These are phyloP conservation scores for Eurois occulta DNA, from an alignment of 2,888 invertebrate species.

Conservation along the genomic window DNA sequence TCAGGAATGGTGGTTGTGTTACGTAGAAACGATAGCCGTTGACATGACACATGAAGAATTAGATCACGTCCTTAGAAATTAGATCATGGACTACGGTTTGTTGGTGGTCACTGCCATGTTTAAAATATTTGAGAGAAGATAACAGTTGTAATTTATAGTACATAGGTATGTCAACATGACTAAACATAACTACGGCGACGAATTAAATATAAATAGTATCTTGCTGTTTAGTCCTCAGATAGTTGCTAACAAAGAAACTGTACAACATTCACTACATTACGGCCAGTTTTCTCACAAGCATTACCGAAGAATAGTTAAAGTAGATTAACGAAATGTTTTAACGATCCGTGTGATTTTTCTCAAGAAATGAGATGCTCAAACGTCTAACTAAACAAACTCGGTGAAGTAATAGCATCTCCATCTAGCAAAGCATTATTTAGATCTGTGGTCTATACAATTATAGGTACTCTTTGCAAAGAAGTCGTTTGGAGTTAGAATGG, in stretches of 20 bases:
- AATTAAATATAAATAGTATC: neutral
- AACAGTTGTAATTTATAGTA: neutral
- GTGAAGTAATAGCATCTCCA: slow-evolving; percentile 21
- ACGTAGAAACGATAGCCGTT: slow-evolving; percentile 32
- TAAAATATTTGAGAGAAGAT: neutral
- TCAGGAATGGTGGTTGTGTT: slow-evolving; percentile 34
- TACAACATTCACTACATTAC: slow-evolving; percentile 13
- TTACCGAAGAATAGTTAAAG: slow-evolving; percentile 45
- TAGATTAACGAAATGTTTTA: slow-evolving; percentile 48
- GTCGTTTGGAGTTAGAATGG: neutral
- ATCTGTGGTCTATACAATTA: neutral
- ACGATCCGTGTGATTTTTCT: slow-evolving; percentile 63
- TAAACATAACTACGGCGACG: neutral
- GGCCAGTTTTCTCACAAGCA: slow-evolving; percentile 53
- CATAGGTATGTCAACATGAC: neutral
- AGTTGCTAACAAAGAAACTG: slow-evolving; percentile 11
- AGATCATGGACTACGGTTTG: slow-evolving; percentile 22
- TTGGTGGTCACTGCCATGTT: neutral
- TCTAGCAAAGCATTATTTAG: slow-evolving; percentile 9
- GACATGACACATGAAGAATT: slow-evolving; percentile 72
- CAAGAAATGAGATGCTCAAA: slow-evolving; percentile 43
- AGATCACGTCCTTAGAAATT: slow-evolving; percentile 73
- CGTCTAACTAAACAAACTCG: slow-evolving; percentile 41
- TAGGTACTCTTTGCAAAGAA: neutral
- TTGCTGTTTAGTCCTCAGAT: neutral